Evolutionary conservation across 2,888 invertebrate species (phyloP).

Genomic region (Andrena dorsata): DNA sequence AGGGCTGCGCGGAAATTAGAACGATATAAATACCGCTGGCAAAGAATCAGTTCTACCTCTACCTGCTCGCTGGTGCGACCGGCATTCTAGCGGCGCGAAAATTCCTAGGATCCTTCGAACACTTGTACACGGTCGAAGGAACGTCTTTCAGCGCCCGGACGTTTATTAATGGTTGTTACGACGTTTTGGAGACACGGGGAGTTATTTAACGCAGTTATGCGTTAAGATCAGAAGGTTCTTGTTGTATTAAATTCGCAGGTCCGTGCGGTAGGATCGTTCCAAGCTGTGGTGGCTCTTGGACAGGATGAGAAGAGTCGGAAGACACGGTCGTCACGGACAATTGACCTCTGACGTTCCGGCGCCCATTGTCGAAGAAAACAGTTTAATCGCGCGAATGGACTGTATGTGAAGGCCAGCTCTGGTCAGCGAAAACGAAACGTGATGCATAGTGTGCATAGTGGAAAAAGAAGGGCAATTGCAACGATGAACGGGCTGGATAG

Average conservation of each 20-base stretch:
- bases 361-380: constrained; percentile 32
- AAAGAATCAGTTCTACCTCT: constrained; percentile 52
- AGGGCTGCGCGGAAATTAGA: constrained; percentile 59
- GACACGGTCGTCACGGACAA: background rate
- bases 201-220: too few species aligned
- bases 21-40: constrained; percentile 69
- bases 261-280: background rate
- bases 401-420: background rate
- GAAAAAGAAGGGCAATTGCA: background rate
- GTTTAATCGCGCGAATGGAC: constrained; percentile 28
- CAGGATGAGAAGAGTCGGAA: constrained; percentile 1
- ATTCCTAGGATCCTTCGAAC: background rate
- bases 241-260: too few species aligned
- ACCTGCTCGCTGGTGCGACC: constrained; percentile 10
- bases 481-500: constrained; percentile 23
- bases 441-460: background rate
- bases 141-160: too few species aligned
- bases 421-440: constrained; percentile 1
- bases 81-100: constrained; percentile 11
- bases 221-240: too few species aligned
- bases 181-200: too few species aligned
- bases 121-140: background rate
- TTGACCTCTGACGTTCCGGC: constrained; percentile 37
- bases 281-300: background rate
- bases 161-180: background rate